Conservation (phyloP, 2,797 vertebrate genomes). For the Hoplostethus atlanticus region DNA sequence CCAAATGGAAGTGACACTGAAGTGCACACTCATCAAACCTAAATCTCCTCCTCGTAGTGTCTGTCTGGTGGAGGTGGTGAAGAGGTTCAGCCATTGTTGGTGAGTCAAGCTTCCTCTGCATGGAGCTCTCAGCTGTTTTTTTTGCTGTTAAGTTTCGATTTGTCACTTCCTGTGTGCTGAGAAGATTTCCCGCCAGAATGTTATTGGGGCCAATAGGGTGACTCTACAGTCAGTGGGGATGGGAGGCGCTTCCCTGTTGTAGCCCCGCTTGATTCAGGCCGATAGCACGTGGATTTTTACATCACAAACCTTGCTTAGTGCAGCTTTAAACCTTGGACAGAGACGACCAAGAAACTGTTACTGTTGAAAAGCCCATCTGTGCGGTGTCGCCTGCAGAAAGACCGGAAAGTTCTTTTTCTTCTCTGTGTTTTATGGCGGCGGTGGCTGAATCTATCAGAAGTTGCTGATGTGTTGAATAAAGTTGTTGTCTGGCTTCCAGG, state of each 20-base stretch:
- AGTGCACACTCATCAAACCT: no score
- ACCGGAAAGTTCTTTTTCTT: neutral
- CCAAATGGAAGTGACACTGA: no score
- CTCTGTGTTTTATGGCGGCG: slow-evolving; percentile 17
- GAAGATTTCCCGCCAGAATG: no score
- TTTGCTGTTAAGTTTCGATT: no score
- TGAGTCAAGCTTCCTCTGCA: no score
- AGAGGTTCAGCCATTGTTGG: no score
- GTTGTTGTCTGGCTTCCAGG: slow-evolving; percentile 38
- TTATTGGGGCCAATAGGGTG: no score
- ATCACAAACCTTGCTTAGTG: neutral
- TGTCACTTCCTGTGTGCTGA: no score
- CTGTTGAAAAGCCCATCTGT: neutral
- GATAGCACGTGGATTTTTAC: neutral
- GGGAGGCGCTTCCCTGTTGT: neutral
- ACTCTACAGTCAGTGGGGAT: no score
- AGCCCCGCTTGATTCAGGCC: neutral
- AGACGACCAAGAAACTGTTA: slow-evolving; percentile 1
- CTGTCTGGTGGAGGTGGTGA: no score
- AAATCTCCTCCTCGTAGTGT: no score
- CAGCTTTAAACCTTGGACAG: neutral
- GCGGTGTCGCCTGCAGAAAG: slow-evolving; percentile 20
- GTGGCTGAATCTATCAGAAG: slow-evolving; percentile 40
- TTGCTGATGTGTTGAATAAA: slow-evolving; percentile 50
- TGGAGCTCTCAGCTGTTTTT: no score